Base-by-base conservation (phyloP, 2,888 invertebrate species). In the Macaria liturata region DNA sequence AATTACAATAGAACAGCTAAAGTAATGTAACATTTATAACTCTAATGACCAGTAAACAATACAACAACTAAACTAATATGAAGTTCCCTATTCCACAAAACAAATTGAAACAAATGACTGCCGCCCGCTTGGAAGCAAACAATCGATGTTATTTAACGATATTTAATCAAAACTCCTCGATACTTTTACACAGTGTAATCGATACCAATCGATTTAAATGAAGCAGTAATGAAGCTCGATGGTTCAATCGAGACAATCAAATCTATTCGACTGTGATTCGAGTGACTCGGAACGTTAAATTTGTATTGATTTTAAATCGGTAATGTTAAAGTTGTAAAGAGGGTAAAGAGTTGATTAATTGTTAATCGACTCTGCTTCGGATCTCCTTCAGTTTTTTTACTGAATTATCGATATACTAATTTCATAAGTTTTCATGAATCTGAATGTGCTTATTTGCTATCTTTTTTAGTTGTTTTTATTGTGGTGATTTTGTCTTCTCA, bases 161-260 rank as follows among this genome's bases (percentile, higher is more conserved):
- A 86, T 88, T 84, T 82, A 80, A 89, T 89, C 82, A 81, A 56
- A 58, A 72, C 73, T 70, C 87, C 81, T 20, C 77, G 76, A 84
- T 88, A 88, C 75, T 86, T 87, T 86, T 88, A 86, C 80, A 82
- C 83, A 84, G 75, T 80, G 84, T 88, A 89, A 90, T 90, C 75
- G 87, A 88, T 83, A 84, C 83, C 91, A 89, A 90, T 78, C 83
- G 71, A 78, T 87, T 86, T 88, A 82, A 88, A 88, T 91, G 87
- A 87, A 86, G 83, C 81, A 82, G 86, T 86, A 84, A 82, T 82
- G 76, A 76, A 74, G 71, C 69, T 55, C 73, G 82, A 84, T 81
- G 81, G 82, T 81, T 88, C 87, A 85, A 86, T 85, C 84, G 83
- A 80, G 76, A 77, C 79, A 76, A 79, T 80, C 78, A 64, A 71